Conservation (phyloP, 1,140 invertebrate genomes). For the Cylas formicarius region DNA sequence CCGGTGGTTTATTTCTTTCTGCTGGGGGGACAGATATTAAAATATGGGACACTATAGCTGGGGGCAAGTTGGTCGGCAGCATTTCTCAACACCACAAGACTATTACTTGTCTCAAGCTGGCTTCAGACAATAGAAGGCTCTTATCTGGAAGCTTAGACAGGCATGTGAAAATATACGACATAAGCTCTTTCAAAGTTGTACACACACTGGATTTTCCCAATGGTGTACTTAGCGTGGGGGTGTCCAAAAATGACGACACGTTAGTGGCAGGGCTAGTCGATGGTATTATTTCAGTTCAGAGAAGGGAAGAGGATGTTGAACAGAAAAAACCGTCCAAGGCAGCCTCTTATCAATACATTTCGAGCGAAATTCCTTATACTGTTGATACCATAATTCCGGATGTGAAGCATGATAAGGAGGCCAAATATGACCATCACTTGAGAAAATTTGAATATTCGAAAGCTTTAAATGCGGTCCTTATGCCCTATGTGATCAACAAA, state of each 20-base stretch:
- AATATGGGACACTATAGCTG: slow-evolving; percentile 80
- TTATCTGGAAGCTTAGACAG: slow-evolving; percentile 87
- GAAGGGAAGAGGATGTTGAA: slow-evolving; percentile 54
- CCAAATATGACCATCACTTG: slow-evolving; percentile 62
- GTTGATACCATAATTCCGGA: slow-evolving; percentile 51
- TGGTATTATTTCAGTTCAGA: slow-evolving; percentile 78
- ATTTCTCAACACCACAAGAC: slow-evolving; percentile 90
- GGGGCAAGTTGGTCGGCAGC: slow-evolving; percentile 73
- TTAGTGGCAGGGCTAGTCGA: slow-evolving; percentile 88
- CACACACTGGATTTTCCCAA: slow-evolving; percentile 88
- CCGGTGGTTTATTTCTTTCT: slow-evolving; percentile 83
- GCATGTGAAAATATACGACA: slow-evolving; percentile 92
- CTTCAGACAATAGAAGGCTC: slow-evolving; percentile 71
- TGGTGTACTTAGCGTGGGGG: slow-evolving; percentile 50
- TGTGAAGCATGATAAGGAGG: slow-evolving; percentile 43
- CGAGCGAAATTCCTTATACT: slow-evolving; percentile 45
- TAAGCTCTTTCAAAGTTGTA: slow-evolving; percentile 75
- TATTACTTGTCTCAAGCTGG: slow-evolving; percentile 73
- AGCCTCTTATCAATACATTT: slow-evolving; percentile 46
- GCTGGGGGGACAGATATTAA: slow-evolving; percentile 87
- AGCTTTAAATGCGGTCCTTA: slow-evolving; percentile 68
- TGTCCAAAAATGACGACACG: slow-evolving; percentile 73
- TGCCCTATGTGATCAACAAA: slow-evolving; percentile 51
- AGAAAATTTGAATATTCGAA: slow-evolving; percentile 76
- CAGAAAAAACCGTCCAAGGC: slow-evolving; percentile 44